Base-by-base conservation (phyloP, 2,113 vertebrate genomes). In the Oryzias curvinotus region DNA sequence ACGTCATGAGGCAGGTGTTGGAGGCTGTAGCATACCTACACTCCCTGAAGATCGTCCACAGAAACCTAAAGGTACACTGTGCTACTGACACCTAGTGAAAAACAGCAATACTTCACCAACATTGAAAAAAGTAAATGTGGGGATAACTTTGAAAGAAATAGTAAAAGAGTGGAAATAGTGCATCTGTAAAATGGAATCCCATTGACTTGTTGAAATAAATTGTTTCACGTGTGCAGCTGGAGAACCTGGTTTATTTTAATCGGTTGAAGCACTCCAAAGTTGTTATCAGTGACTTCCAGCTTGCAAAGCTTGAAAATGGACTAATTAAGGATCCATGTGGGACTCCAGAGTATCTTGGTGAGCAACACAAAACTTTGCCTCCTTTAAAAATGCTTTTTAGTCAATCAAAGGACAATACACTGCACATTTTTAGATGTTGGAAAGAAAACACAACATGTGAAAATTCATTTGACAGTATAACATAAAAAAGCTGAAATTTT, bases 251-350 rank as follows among this genome's bases (percentile, higher is more conserved):
- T 66, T 99, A 99, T 85, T 99, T 94, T 64, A 99, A 98, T 68
- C 94, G 97, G 49, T 87, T 99, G 91, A 99, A 98, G 91, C 96
- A 98, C 88, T 99, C 96, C 18, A 99, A 98, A 93, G 98, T 99
- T 0, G 96, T 99, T 74, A 98, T 99, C 91, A 99, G 96, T 0
- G 96, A 98, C 90, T 98, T 98, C 87, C 97, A 99, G 72, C 82
- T 99, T 91, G 97, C 96, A 73, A 98, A 98, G 90, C 85, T 98
- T 77, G 96, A 98, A 89, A 97, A 96, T 0, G 95, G 96, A 71
- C 94, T 96, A 73, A 97, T 98, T 84, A 99, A 97, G 79, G 96
- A 99, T 74, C 97, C 97, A n/a, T 98, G 96, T 43, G 96, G 96
- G 67, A 99, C 97, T 30, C 96, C 97, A 0, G 97, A 98, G 76